phyloP scores from a whole-genome alignment of 2,797 vertebrate genomes.

The Potorous gilbertii region DNA sequence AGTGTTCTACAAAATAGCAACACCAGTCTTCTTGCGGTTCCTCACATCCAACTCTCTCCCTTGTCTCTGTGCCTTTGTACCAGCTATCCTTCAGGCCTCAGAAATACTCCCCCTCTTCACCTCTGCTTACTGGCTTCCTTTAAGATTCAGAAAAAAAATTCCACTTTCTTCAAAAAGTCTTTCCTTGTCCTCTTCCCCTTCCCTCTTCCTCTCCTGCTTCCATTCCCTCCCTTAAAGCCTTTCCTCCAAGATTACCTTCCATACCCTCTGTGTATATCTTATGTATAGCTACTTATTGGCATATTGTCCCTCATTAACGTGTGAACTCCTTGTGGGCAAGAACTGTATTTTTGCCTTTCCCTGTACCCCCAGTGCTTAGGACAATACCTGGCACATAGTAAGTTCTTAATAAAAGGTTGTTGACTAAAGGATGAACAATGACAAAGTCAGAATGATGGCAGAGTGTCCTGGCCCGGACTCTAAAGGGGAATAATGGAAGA shows the following conservation, averaged over 20 bases:
- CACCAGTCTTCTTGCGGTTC: not conserved
- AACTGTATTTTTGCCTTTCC: not conserved
- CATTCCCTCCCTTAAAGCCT: not conserved
- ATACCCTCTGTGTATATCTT: not conserved
- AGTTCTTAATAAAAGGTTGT: not conserved
- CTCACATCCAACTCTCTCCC: not conserved
- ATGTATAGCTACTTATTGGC: not conserved
- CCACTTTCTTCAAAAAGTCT: not conserved
- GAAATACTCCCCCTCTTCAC: not conserved
- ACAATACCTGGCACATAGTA: not conserved
- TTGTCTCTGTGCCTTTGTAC: not conserved
- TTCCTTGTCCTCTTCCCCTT: not conserved
- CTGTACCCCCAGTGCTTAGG: not conserved
- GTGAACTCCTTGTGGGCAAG: not conserved
- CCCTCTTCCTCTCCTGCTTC: not conserved
- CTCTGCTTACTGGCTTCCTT: not conserved
- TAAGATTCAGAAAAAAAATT: not conserved
- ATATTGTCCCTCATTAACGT: not conserved
- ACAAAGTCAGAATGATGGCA: not conserved
- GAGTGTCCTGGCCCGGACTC: not conserved
- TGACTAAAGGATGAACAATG: not conserved
- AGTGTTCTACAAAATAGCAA: not conserved
- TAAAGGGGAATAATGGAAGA: not conserved
- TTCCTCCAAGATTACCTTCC: not conserved
- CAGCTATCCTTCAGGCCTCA: not conserved